Conservation (phyloP, 2,113 vertebrate genomes). For the Chaenocephalus aceratus region DNA sequence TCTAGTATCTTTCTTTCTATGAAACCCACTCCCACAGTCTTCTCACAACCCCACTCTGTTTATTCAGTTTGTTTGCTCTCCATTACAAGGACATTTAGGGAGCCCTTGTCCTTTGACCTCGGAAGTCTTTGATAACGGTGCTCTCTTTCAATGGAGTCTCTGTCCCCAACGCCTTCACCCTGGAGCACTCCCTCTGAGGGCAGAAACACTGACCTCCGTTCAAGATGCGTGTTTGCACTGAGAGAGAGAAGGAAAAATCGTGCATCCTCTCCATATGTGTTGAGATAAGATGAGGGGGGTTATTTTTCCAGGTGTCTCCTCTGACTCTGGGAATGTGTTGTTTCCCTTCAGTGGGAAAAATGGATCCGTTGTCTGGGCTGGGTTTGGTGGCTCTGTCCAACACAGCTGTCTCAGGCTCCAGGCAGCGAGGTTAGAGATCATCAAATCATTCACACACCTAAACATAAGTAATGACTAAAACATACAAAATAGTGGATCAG, state of each 20-base stretch:
- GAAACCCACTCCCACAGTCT: slow-evolving; percentile 7
- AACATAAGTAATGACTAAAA: not conserved
- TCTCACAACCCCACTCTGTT: slow-evolving; percentile 51
- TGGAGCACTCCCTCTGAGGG: slow-evolving; percentile 31
- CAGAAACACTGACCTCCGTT: slow-evolving; percentile 46
- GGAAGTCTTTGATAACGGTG: slow-evolving; percentile 51
- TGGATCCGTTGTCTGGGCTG: slow-evolving; percentile 45
- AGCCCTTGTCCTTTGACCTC: slow-evolving; percentile 63
- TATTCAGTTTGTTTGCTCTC: slow-evolving; percentile 42
- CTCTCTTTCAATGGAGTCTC: slow-evolving; percentile 49
- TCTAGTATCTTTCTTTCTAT: not conserved
- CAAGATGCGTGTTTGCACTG: slow-evolving; percentile 33
- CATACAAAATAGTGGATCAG: not conserved
- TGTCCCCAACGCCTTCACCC: slow-evolving; percentile 41
- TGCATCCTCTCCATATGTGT: slow-evolving; percentile 53
- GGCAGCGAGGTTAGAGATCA: slow-evolving; percentile 38
- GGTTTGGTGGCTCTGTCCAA: slow-evolving; percentile 56
- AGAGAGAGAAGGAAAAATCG: slow-evolving; percentile 50
- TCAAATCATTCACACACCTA: slow-evolving; percentile 11
- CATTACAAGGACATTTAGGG: slow-evolving; percentile 52
- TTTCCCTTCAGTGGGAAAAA: slow-evolving; percentile 52
- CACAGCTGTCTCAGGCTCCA: slow-evolving; percentile 61
- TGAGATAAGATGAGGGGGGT: slow-evolving; percentile 40
- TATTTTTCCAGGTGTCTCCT: slow-evolving; percentile 83
- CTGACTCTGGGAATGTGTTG: slow-evolving; percentile 64